Evolutionary conservation across 2,888 invertebrate species (phyloP), one percentile per base, ranked within the genome.

Genomic region (Osmoderma eremita): DNA sequence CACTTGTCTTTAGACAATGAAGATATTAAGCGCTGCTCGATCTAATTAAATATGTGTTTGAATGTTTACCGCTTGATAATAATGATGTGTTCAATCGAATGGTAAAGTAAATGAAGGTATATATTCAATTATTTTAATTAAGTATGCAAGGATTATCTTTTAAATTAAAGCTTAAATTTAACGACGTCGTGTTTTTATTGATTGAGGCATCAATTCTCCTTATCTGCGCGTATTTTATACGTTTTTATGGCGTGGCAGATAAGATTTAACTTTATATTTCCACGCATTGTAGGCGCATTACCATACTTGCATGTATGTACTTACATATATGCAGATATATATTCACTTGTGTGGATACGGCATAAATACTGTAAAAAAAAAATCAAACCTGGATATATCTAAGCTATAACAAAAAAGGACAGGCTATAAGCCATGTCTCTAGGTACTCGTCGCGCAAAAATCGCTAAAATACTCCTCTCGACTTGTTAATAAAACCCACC

Each of bases 401-500:
- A 61, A 4, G 42, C 30, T 1, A 30, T 61, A 61, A 61, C 58
- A 45, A 58, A 42, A 61, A 61, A 42, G 58, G 58, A 61, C 45
- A 45, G 45, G 58, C 24, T 45, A 61, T 61, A 41, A 15, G 30
- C 30, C 30, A 30, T 61, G 45, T 45, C 45, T 45, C 58, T 22
- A 3, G 24, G 20, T 58, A 38, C 22, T 17, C 15, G 53, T 38
- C 42, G 30, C 17, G 30, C 45, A 61, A 61, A 61, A 61, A 61
- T 61, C 13, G 24, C 30, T 61, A 61, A 61, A 61, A 61, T 61
- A 61, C 42, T 24, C 45, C 45, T n/a, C n/a, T 24, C 17, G 58
- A 30, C 45, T 61, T 45, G 58, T 45, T 61, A 61, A 61, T 61
- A 61, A 61, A 61, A 61, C 58, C 58, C 58, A 61, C 58, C 58